Conservation (phyloP, 2,888 invertebrate genomes). For the Drosophila kuntzei region DNA sequence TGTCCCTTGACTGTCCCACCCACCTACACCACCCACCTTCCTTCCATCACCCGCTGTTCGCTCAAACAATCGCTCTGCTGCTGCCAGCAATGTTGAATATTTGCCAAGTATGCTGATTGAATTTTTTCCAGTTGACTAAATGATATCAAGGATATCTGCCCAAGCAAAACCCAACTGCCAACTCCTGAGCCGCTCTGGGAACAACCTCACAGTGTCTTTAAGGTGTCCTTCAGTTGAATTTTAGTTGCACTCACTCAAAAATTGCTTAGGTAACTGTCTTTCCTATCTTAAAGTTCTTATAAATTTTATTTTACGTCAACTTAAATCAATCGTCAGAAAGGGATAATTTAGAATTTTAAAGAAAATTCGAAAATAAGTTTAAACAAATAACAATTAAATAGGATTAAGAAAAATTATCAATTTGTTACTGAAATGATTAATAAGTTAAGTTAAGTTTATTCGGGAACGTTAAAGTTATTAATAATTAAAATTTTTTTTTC, state of each 20-base stretch:
- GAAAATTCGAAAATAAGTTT: too few species aligned
- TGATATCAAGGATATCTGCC: constrained; percentile 85
- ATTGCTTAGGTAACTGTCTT: neutral
- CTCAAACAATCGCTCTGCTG: constrained; percentile 66
- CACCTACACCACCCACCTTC: neutral
- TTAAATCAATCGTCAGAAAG: too few species aligned
- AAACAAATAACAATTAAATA: too few species aligned
- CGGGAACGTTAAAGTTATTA: too few species aligned
- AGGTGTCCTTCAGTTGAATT: constrained; percentile 30
- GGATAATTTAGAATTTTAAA: too few species aligned
- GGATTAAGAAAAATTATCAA: too few species aligned
- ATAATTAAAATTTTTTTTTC: too few species aligned
- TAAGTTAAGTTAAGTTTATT: too few species aligned
- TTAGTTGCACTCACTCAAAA: constrained; percentile 4
- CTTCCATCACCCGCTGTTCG: constrained; percentile 37
- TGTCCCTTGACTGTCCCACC: constrained; percentile 12
- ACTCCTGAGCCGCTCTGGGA: constrained; percentile 36
- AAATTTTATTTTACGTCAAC: too few species aligned
- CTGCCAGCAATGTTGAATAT: constrained; percentile 67
- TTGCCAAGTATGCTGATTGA: constrained; percentile 85
- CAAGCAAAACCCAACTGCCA: constrained; percentile 40
- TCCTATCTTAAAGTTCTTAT: too few species aligned
- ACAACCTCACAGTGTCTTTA: constrained; percentile 33
- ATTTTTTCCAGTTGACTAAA: constrained; percentile 84
- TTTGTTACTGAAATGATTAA: too few species aligned